Evolutionary conservation across 2,888 invertebrate genomes (phyloP).

Genomic region (Bellardia pandia): DNA sequence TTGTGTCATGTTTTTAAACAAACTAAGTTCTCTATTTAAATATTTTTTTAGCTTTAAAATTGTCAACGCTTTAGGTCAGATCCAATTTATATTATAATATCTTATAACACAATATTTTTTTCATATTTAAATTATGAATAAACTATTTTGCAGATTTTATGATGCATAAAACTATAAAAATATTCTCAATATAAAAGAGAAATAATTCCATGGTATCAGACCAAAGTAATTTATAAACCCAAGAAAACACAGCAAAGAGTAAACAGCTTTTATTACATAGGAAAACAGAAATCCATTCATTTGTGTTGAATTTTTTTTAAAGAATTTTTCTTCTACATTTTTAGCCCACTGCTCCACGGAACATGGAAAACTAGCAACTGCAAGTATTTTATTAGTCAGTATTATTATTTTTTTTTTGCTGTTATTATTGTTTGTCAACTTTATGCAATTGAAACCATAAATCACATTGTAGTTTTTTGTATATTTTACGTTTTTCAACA

Average conservation of each 20-base stretch:
- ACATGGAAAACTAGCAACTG: neutral
- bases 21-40: too few relatives aligned
- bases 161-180: neutral
- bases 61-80: too few relatives aligned
- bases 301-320: neutral
- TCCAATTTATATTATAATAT: too few relatives aligned
- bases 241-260: neutral
- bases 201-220: neutral
- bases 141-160: too few relatives aligned
- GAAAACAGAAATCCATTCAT: neutral
- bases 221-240: neutral
- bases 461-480: constrained; percentile 34
- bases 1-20: too few relatives aligned
- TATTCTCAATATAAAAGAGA: neutral
- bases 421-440: constrained; percentile 13
- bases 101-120: too few relatives aligned
- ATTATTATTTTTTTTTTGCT: neutral
- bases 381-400: constrained; percentile 10
- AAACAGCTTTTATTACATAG: neutral
- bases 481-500: neutral
- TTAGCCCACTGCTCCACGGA: too few relatives aligned
- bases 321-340: neutral
- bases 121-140: too few relatives aligned
- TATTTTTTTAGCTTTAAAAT: too few relatives aligned
- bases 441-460: constrained; percentile 43